Evolutionary conservation across 2,797 vertebrate species (phyloP).

Genomic region (Ceyx erithaca): DNA sequence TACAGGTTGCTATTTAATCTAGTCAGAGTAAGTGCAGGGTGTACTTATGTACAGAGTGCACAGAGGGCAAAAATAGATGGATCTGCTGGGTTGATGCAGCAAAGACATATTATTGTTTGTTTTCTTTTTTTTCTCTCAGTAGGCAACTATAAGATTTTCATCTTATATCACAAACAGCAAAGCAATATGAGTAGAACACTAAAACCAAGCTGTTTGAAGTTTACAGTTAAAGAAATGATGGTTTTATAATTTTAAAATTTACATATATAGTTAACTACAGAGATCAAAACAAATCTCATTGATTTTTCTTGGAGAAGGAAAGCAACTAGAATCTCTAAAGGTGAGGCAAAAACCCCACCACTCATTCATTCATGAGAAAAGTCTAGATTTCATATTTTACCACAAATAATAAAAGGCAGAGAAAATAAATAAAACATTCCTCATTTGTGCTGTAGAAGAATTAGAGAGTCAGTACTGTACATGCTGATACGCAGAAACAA

Average conservation of each 20-base stretch:
- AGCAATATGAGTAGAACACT: background rate
- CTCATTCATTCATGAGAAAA: background rate
- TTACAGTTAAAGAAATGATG: background rate
- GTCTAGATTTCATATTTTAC: background rate
- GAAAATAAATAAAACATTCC: background rate
- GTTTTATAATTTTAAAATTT: background rate
- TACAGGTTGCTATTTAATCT: slow-evolving; percentile 12
- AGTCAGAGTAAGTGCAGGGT: background rate
- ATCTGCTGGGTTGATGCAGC: slow-evolving; percentile 52
- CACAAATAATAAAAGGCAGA: background rate
- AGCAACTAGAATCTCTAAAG: slow-evolving; percentile 4
- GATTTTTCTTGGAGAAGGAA: slow-evolving; percentile 43
- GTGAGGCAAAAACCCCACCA: background rate
- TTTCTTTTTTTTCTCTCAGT: background rate
- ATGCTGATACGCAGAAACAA: background rate
- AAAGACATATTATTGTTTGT: background rate
- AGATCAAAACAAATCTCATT: background rate
- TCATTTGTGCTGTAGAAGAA: background rate
- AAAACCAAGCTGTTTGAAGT: background rate
- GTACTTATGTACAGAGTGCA: slow-evolving; percentile 2
- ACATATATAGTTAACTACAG: background rate
- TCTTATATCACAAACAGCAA: background rate
- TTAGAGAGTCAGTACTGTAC: background rate
- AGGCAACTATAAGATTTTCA: background rate
- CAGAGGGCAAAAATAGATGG: slow-evolving; percentile 42